These are phyloP conservation scores for Sialis lutaria DNA, from an alignment of 2,888 invertebrate genomes.

Conservation along the genomic window DNA sequence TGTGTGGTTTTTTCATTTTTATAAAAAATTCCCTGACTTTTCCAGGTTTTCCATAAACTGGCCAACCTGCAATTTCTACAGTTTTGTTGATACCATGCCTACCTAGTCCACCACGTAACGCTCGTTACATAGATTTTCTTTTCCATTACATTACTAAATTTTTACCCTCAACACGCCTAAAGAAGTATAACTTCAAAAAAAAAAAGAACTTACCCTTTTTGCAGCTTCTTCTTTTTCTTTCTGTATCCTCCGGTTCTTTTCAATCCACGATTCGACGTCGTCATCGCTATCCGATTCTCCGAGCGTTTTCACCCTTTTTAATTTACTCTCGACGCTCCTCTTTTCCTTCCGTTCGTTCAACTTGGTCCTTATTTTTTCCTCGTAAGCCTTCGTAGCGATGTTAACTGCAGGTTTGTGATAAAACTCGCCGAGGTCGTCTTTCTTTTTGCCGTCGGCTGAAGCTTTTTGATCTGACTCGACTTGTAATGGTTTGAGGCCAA, in stretches of 20 bases:
- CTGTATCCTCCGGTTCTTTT: constrained; percentile 55
- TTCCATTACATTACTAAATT: too few species aligned
- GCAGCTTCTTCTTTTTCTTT: constrained; percentile 72
- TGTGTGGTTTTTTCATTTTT: too few species aligned
- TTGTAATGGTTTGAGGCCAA: constrained; percentile 86
- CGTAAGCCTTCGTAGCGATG: constrained; percentile 49
- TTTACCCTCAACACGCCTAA: too few species aligned
- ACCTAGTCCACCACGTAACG: too few species aligned
- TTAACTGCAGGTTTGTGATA: constrained; percentile 74
- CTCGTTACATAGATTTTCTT: too few species aligned
- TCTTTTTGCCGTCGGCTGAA: constrained; percentile 27
- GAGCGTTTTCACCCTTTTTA: constrained; percentile 37
- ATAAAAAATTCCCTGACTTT: too few species aligned
- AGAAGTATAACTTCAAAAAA: too few species aligned
- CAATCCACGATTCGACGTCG: constrained; percentile 66
- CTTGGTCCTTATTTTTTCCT: constrained; percentile 68
- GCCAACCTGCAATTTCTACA: too few species aligned
- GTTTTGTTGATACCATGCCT: too few species aligned
- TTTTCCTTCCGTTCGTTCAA: constrained; percentile 64
- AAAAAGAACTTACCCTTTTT: constrained; percentile 55
- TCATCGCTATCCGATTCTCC: constrained; percentile 64
- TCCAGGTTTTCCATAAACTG: too few species aligned
- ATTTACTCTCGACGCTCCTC: constrained; percentile 51
- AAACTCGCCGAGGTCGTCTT: constrained; percentile 56
- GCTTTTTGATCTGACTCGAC: constrained; percentile 25